Evolutionary conservation across 2,888 invertebrate species (phyloP).

Genomic region (Oxycera nigricornis): DNA sequence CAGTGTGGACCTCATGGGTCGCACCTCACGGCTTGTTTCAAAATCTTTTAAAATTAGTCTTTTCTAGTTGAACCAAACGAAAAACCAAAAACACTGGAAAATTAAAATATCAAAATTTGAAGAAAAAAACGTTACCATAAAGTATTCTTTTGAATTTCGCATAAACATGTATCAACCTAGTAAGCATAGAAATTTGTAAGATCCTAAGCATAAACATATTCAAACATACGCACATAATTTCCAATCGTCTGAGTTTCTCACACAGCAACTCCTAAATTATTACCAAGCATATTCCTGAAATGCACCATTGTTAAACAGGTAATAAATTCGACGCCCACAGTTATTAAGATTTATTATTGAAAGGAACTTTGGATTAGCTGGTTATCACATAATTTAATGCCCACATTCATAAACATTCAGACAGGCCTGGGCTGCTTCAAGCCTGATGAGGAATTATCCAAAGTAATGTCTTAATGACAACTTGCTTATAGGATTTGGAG

Average conservation of each 20-base stretch:
- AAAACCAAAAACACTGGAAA: too few relatives aligned
- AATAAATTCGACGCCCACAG: conserved; percentile 19
- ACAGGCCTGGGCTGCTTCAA: neutral
- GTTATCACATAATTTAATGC: conserved; percentile 14
- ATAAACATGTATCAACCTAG: too few relatives aligned
- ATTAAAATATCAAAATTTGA: too few relatives aligned
- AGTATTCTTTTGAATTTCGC: too few relatives aligned
- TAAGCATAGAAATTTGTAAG: too few relatives aligned
- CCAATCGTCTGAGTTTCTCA: too few relatives aligned
- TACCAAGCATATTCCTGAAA: neutral
- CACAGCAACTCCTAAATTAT: neutral
- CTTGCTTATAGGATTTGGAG: conserved; percentile 34
- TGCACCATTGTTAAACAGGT: neutral
- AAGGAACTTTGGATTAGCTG: conserved; percentile 6
- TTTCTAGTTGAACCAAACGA: too few relatives aligned
- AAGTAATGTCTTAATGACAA: conserved; percentile 37
- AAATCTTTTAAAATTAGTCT: too few relatives aligned
- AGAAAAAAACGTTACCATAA: too few relatives aligned
- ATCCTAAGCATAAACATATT: neutral
- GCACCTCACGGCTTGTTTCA: too few relatives aligned
- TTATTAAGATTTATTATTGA: conserved; percentile 8
- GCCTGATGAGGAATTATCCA: neutral
- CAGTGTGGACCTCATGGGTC: too few relatives aligned
- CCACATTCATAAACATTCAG: neutral
- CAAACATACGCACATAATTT: neutral